phyloP scores from a whole-genome alignment of 2,888 invertebrate genomes.

The Tachina fera region DNA sequence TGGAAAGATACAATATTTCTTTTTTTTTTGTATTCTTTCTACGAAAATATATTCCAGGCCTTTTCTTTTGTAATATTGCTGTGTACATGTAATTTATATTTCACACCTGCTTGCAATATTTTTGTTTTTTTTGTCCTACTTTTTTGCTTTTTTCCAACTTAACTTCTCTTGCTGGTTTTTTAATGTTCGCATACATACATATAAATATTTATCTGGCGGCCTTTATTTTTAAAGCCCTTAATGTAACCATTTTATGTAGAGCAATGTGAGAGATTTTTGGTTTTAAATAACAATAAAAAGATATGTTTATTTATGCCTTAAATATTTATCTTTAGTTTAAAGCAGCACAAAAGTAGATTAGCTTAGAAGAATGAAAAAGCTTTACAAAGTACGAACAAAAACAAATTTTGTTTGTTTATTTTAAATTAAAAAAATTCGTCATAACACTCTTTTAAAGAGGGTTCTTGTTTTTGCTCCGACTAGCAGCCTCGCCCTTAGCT shows the following conservation, averaged over 20 bases:
- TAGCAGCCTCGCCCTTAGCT: too few species aligned
- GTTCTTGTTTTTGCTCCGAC: too few species aligned
- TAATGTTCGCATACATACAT: background rate
- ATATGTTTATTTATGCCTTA: constrained; percentile 2
- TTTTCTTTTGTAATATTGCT: constrained; percentile 15
- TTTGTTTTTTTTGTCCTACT: constrained; percentile 6
- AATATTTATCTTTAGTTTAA: constrained; percentile 36
- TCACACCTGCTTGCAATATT: constrained; percentile 77
- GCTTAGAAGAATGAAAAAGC: background rate
- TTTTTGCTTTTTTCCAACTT: constrained; percentile 1
- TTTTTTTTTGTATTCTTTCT: constrained; percentile 44
- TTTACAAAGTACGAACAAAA: background rate
- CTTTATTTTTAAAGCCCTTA: constrained; percentile 15
- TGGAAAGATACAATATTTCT: constrained; percentile 23
- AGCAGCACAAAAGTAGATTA: background rate
- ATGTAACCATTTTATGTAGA: background rate
- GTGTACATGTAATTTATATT: constrained; percentile 75
- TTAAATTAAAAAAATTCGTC: too few species aligned
- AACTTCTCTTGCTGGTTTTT: constrained; percentile 5
- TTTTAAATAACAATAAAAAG: background rate
- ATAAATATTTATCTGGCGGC: constrained; percentile 38
- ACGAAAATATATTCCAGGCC: constrained; percentile 11
- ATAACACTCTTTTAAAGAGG: too few species aligned
- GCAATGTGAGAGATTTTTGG: background rate
- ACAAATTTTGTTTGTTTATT: too few species aligned